Conservation (phyloP, 2,888 invertebrate genomes). For the Geophilus truncorum region DNA sequence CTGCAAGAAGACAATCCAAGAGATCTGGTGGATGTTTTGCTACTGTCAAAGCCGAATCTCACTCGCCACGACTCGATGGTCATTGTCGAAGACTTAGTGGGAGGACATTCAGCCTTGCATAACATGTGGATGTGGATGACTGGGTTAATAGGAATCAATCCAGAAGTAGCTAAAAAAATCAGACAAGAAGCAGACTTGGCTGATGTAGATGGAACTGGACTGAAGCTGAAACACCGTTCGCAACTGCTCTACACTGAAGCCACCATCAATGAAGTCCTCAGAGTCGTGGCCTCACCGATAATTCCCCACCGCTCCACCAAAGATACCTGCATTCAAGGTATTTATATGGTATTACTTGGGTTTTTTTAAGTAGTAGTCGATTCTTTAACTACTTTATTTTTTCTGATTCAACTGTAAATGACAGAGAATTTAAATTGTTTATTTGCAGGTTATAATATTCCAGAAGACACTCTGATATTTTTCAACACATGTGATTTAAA, state of each 20-base stretch:
- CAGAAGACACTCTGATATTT: slow-evolving; percentile 73
- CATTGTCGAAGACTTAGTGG: slow-evolving; percentile 66
- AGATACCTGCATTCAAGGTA: slow-evolving; percentile 65
- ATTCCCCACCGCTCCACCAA: slow-evolving; percentile 82
- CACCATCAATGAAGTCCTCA: slow-evolving; percentile 34
- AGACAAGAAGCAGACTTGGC: slow-evolving; percentile 24
- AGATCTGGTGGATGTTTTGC: slow-evolving; percentile 73
- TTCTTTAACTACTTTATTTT: too few species aligned
- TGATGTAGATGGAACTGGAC: not conserved
- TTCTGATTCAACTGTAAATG: too few species aligned
- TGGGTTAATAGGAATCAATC: slow-evolving; percentile 29
- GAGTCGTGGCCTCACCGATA: slow-evolving; percentile 57
- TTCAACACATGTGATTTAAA: slow-evolving; percentile 79
- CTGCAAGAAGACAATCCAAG: slow-evolving; percentile 52
- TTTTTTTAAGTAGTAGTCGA: too few species aligned
- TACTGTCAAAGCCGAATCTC: slow-evolving; percentile 44
- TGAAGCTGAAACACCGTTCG: not conserved
- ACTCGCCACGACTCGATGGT: not conserved
- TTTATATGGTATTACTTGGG: not conserved
- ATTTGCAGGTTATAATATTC: slow-evolving; percentile 61
- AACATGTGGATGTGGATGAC: slow-evolving; percentile 50
- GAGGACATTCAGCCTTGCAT: slow-evolving; percentile 81
- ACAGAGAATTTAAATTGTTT: too few species aligned
- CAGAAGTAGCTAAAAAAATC: slow-evolving; percentile 30
- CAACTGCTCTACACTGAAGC: slow-evolving; percentile 35